Conservation (phyloP, 2,888 invertebrate species). For the Eutolmus rufibarbis region DNA sequence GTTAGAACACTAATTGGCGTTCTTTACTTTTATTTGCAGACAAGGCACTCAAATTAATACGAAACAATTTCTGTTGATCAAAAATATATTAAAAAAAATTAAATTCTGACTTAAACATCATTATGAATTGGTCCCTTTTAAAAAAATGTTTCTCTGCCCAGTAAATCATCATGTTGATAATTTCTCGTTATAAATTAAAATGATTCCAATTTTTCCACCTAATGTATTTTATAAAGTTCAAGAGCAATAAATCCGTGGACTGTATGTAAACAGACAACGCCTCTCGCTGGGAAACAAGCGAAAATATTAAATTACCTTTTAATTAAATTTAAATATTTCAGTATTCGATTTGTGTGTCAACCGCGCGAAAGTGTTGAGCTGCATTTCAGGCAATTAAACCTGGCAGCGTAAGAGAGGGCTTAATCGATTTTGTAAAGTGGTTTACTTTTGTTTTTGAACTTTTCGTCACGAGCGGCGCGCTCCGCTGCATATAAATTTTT, state of each 20-base stretch:
- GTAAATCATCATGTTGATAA: background rate
- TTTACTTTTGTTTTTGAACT: background rate
- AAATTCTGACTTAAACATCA: background rate
- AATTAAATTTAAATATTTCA: background rate
- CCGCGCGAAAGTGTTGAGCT: background rate
- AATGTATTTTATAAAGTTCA: background rate
- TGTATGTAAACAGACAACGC: background rate
- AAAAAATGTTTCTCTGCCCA: background rate
- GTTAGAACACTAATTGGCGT: no score
- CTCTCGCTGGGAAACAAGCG: background rate
- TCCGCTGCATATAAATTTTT: background rate
- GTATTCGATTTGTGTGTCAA: background rate
- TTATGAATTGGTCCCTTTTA: background rate
- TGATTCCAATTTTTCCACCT: background rate
- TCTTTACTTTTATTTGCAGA: no score
- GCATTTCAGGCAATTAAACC: background rate
- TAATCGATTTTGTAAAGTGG: background rate
- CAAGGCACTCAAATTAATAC: background rate
- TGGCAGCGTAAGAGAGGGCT: background rate
- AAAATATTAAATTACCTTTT: background rate
- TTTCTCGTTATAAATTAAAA: background rate
- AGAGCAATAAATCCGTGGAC: background rate
- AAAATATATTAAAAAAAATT: background rate
- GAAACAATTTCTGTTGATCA: background rate
- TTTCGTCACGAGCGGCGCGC: background rate